Conservation (phyloP, 2,113 vertebrate species). For the Arothron firmamentum region DNA sequence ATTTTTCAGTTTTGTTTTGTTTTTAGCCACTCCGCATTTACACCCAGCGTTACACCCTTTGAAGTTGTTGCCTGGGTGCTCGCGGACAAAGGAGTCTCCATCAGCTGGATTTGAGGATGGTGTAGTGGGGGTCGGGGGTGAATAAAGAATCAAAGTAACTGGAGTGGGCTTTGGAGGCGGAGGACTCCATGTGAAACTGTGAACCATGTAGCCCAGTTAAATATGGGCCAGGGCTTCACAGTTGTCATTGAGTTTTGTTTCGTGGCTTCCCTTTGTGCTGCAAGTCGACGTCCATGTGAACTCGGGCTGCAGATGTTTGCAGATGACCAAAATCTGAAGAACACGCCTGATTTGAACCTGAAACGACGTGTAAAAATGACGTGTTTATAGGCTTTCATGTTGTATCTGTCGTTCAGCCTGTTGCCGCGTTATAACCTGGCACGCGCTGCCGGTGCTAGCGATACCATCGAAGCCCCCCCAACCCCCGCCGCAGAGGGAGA, state of each 20-base stretch:
- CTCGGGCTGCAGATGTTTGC: no score
- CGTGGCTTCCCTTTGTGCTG: slow-evolving; percentile 32
- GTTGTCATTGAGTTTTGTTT: slow-evolving; percentile 52
- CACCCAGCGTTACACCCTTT: slow-evolving; percentile 78
- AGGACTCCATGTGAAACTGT: slow-evolving; percentile 65
- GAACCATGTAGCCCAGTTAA: slow-evolving; percentile 65
- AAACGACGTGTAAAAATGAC: no score
- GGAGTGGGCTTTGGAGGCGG: slow-evolving; percentile 61
- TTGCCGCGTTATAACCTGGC: background rate
- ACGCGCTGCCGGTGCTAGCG: slow-evolving; percentile 46
- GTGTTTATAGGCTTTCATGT: no score
- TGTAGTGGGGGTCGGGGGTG: slow-evolving; percentile 47
- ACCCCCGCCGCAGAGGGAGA: slow-evolving; percentile 39
- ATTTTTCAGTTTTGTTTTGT: slow-evolving; percentile 67
- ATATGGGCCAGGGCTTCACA: slow-evolving; percentile 56
- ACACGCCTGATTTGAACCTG: no score
- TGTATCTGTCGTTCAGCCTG: no score
- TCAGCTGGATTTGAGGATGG: slow-evolving; percentile 78
- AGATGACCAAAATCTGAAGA: no score
- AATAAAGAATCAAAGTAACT: slow-evolving; percentile 76
- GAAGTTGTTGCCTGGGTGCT: slow-evolving; percentile 87
- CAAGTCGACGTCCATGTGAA: slow-evolving; percentile 37
- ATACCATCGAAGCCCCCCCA: slow-evolving; percentile 44
- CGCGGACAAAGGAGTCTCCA: slow-evolving; percentile 78
- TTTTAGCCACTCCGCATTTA: slow-evolving; percentile 65